Evolutionary conservation across 1,140 invertebrate genomes (phyloP).

Genomic region (Dendrolimus punctatus): DNA sequence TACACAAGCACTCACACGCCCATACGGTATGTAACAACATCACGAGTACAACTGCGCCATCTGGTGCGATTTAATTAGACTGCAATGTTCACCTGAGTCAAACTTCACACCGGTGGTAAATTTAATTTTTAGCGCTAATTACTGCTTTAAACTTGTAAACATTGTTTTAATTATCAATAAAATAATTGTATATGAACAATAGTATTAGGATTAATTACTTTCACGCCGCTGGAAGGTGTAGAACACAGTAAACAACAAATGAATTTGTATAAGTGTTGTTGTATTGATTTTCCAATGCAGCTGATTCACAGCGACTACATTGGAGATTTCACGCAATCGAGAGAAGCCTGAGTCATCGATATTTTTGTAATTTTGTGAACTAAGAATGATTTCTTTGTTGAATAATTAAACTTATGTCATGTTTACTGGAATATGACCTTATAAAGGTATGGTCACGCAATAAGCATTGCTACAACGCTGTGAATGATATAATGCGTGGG

Average conservation of each 20-base stretch:
- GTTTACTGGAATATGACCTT: constrained; percentile 1
- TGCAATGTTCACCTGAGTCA: constrained; percentile 42
- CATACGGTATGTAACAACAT: constrained; percentile 67
- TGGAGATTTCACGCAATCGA: constrained; percentile 44
- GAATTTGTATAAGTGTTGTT: constrained; percentile 17
- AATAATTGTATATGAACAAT: constrained; percentile 1
- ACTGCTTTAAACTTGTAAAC: neutral
- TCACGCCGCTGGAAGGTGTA: neutral
- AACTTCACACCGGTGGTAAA: constrained; percentile 46
- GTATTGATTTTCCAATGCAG: constrained; percentile 60
- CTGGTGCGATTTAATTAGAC: constrained; percentile 40
- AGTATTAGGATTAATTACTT: too few species aligned
- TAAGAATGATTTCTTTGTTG: constrained; percentile 9
- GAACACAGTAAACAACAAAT: constrained; percentile 1
- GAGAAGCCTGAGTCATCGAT: constrained; percentile 42
- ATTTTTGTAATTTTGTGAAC: constrained; percentile 34
- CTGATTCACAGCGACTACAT: constrained; percentile 38
- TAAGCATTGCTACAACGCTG: too few species aligned
- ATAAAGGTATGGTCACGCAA: neutral
- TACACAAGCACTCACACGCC: constrained; percentile 69
- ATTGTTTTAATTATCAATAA: constrained; percentile 12
- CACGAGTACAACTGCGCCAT: constrained; percentile 66
- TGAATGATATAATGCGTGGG: too few species aligned
- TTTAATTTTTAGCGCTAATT: constrained; percentile 35
- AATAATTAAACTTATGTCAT: constrained; percentile 1